A percentile compares a stretch with the other conserved stretches of the same genome.
phyloP scores from a whole-genome alignment of 2,113 vertebrate genomes.

The Coptodon bakossiorum region DNA sequence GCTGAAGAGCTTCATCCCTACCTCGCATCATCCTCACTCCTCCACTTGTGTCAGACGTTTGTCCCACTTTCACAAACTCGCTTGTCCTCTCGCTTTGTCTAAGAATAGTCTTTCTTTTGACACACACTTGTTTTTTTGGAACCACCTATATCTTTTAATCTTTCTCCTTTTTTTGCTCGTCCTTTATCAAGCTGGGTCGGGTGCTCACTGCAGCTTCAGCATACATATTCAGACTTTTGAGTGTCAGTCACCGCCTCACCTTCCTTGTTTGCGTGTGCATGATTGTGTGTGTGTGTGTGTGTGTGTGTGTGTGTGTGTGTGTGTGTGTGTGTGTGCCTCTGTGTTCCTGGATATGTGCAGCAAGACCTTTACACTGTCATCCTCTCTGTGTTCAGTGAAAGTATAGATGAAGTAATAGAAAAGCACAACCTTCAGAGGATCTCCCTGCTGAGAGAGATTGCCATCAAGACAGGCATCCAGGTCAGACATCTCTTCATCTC shows the following conservation, averaged over 20 bases:
- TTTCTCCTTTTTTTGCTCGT: background rate
- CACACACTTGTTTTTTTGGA: background rate
- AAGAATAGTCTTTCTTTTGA: background rate
- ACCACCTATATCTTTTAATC: background rate
- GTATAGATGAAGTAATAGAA: constrained; percentile 82
- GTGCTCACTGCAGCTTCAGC: constrained; percentile 35
- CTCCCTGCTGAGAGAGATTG: constrained; percentile 89
- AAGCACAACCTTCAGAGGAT: constrained; percentile 84
- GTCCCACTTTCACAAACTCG: constrained; percentile 64
- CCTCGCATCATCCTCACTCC: constrained; percentile 74
- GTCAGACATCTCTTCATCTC: constrained; percentile 56
- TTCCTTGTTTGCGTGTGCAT: constrained; percentile 29
- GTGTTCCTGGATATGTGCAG: background rate
- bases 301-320: accelerated
- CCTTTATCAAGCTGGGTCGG: background rate
- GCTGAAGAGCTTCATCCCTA: constrained; percentile 59
- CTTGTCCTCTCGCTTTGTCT: constrained; percentile 19
- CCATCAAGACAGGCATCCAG: constrained; percentile 91
- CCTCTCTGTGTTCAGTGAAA: constrained; percentile 73
- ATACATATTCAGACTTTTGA: constrained; percentile 36
- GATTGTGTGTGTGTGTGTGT: background rate
- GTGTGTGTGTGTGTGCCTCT: background rate
- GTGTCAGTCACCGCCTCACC: constrained; percentile 43
- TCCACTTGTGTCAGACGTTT: constrained; percentile 51
- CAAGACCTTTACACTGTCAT: background rate